phyloP scores from a whole-genome alignment of 2,113 vertebrate species.

The Electrona antarctica region DNA sequence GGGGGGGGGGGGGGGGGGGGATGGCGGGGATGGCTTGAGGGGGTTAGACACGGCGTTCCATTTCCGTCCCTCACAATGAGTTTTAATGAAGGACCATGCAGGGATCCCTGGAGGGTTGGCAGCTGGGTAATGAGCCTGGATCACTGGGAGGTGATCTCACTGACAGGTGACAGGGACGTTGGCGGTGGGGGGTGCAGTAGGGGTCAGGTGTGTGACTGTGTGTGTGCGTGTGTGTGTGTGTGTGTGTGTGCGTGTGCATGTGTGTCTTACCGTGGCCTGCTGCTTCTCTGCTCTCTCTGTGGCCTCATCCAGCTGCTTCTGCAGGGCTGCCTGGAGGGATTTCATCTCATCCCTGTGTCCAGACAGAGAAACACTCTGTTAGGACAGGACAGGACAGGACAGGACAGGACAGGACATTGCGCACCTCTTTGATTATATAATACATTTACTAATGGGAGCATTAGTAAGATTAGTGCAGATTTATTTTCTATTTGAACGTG shows the following conservation, averaged over 20 bases:
- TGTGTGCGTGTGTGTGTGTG: too few relatives aligned
- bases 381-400: constrained; percentile 1
- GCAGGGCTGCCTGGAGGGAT: constrained; percentile 92
- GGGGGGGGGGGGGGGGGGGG: background rate
- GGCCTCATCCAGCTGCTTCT: constrained; percentile 96
- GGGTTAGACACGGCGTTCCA: background rate
- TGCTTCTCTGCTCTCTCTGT: constrained; percentile 93
- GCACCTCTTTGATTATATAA: too few relatives aligned
- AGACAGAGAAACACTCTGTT: constrained; percentile 52
- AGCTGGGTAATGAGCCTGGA: constrained; percentile 56
- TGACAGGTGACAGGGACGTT: constrained; percentile 62
- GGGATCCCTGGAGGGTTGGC: constrained; percentile 28
- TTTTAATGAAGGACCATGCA: constrained; percentile 44
- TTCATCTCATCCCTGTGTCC: constrained; percentile 94
- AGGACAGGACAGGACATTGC: too few relatives aligned
- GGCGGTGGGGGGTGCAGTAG: background rate
- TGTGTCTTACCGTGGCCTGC: constrained; percentile 90
- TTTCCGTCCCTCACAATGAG: constrained; percentile 15
- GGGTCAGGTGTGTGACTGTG: too few relatives aligned
- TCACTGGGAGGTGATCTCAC: constrained; percentile 37
- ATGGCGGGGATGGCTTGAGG: too few relatives aligned
- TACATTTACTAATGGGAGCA: too few relatives aligned
- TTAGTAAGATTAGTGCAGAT: too few relatives aligned
- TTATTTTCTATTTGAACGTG: too few relatives aligned
- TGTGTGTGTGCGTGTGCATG: too few relatives aligned